Base-by-base conservation (phyloP, 2,888 invertebrate genomes). In the Nesidiocoris tenuis region DNA sequence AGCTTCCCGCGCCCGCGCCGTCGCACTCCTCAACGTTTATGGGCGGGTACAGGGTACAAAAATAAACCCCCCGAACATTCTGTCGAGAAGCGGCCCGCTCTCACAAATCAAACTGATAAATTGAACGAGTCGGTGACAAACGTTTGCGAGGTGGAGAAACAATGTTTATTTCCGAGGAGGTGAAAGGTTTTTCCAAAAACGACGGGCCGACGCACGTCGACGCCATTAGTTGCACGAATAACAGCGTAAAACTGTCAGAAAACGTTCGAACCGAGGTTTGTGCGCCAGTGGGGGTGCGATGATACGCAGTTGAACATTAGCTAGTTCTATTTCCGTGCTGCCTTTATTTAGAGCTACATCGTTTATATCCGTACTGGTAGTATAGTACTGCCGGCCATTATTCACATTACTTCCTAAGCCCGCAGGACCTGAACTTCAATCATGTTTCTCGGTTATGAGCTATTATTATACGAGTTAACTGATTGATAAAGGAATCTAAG, bases 141-240 rank as follows among this genome's bases (percentile, higher is more conserved):
- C 55, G 67, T 19, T 22, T 19, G 66, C 56, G 22, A 67, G 55
- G 22, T 16, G 56, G 22, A n/a, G 67, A 17, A 67, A 67, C 56
- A 67, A 67, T 67, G 67, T 67, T 67, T 67, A 67, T 67, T 55
- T 67, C 55, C 54, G 67, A 67, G 55, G 55, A 67, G 67, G 67
- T 67, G 54, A 67, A 67, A 67, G 67, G 67, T 67, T 67, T 67
- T 56, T 22, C 39, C 55, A 22, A 39, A 16, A 56, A 67, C 18
- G 39, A 19, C 39, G 67, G 67, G 67, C 55, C 54, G 23, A 67
- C 67, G 55, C 67, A 56, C 56, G 56, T 18, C 22, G 67, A 5
- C 56, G 21, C 67, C 67, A 67, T 67, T 67, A 67, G 67, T 67
- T 67, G 65, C 22, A 39, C 19, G 56, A 22, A 22, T 67, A 67